Evolutionary conservation across 2,797 vertebrate genomes (phyloP).

Genomic region (Manis pentadactyla): DNA sequence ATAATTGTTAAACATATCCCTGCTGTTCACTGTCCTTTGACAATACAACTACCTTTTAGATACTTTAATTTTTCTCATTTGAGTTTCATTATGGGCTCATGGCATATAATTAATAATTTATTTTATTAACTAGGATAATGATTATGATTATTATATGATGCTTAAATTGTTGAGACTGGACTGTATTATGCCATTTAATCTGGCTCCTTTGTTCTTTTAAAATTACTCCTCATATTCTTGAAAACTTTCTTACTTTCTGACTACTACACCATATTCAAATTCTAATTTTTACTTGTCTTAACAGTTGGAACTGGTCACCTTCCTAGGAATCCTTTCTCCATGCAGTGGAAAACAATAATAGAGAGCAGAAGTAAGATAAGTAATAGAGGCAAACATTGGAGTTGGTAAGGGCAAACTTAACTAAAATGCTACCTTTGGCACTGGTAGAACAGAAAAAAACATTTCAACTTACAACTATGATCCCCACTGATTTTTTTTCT

Average conservation of each 20-base stretch:
- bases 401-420: background rate
- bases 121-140: background rate
- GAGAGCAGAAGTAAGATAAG: background rate
- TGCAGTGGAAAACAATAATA: background rate
- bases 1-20: background rate
- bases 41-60: background rate
- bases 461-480: background rate
- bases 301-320: background rate
- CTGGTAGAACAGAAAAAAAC: background rate
- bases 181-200: background rate
- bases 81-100: background rate
- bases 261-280: background rate
- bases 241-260: background rate
- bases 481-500: background rate
- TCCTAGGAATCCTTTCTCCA: background rate
- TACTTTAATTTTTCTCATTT: background rate
- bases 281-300: background rate
- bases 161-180: background rate
- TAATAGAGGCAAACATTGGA: background rate
- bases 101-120: background rate
- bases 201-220: background rate
- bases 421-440: background rate
- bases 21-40: background rate
- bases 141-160: background rate
- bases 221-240: background rate